Conservation (phyloP, 2,113 vertebrate genomes). For the Neolamprologus kungweensis region DNA sequence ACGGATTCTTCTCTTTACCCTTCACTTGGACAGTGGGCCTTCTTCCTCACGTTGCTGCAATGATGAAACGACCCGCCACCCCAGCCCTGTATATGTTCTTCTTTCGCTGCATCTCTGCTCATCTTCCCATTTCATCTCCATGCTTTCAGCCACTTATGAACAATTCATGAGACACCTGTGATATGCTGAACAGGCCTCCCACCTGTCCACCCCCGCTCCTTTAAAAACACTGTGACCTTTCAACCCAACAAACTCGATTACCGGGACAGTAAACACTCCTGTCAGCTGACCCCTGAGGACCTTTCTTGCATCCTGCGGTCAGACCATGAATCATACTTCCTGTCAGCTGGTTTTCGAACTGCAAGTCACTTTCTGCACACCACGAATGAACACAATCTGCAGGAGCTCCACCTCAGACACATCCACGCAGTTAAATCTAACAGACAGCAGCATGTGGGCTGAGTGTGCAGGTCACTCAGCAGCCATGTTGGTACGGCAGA, state of each 20-base stretch:
- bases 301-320: not conserved
- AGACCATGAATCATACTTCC: not conserved
- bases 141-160: not conserved
- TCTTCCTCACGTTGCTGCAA: not conserved
- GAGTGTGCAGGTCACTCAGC: not conserved
- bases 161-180: not conserved
- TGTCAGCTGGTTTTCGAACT: not conserved
- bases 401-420: not conserved
- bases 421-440: not conserved
- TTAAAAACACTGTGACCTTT: not conserved
- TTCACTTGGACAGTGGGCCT: no score
- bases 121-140: not conserved
- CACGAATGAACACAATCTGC: not conserved
- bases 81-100: not conserved
- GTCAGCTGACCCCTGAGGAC: not conserved
- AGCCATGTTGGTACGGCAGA: not conserved
- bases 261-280: not conserved
- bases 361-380: not conserved
- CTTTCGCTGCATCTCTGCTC: not conserved
- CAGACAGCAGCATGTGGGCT: not conserved
- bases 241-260: not conserved
- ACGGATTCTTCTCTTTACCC: not conserved
- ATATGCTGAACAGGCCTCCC: not conserved
- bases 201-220: not conserved
- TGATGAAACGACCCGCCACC: not conserved